Conservation (phyloP, 2,888 invertebrate genomes). For the Lycia hirtaria region DNA sequence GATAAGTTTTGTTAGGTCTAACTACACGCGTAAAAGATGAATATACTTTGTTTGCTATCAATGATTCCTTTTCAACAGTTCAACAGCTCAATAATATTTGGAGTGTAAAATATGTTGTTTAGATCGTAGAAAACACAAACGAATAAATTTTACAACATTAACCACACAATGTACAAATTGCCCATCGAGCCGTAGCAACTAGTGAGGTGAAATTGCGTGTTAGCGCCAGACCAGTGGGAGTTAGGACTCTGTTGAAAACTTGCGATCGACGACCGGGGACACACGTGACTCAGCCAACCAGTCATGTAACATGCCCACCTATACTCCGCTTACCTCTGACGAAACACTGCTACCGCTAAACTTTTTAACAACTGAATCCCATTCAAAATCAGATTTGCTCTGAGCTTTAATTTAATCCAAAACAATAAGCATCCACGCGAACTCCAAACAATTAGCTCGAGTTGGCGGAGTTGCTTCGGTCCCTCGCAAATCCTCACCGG, state of each 20-base stretch:
- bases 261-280: slow-evolving; percentile 55
- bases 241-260: slow-evolving; percentile 64
- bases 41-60: no score
- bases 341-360: slow-evolving; percentile 49
- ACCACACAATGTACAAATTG: slow-evolving; percentile 68
- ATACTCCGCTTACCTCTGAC: slow-evolving; percentile 46
- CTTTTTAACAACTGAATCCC: slow-evolving; percentile 38
- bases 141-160: slow-evolving; percentile 55
- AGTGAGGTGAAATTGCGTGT: slow-evolving; percentile 76
- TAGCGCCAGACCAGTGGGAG: slow-evolving; percentile 68
- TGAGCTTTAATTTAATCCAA: slow-evolving; percentile 40
- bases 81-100: background rate
- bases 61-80: no score
- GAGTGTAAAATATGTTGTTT: background rate
- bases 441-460: slow-evolving; percentile 42
- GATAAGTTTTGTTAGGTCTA: background rate
- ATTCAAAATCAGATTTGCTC: slow-evolving; percentile 33
- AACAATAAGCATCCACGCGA: slow-evolving; percentile 52
- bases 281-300: slow-evolving; percentile 67
- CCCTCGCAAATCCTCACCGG: slow-evolving; percentile 57
- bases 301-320: slow-evolving; percentile 62
- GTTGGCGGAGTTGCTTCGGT: slow-evolving; percentile 40
- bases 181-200: slow-evolving; percentile 70
- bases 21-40: no score
- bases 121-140: slow-evolving; percentile 41